Evolutionary conservation across 2,888 invertebrate species (phyloP), one percentile per base, ranked within the genome.

Genomic region (Trachelus tabidus): DNA sequence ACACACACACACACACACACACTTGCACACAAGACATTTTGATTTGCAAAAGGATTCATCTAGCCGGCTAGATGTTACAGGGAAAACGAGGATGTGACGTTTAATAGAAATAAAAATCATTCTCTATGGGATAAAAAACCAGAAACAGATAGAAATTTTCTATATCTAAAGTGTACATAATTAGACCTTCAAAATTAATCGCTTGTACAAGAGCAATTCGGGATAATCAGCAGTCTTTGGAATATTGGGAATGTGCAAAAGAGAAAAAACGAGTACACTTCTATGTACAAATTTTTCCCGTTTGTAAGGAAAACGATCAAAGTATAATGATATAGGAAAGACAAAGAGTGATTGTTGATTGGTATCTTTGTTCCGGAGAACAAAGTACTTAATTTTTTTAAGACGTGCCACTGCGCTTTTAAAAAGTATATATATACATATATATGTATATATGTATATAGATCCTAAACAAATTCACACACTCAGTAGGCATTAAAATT

Each of bases 41-140:
- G 79, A 78, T 77, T 78, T 79, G 69, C 71, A 30, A 35, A 37
- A 35, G n/a, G 69, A 75, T 15, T 23, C 76, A 71, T 68, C 37
- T 79, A 79, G 75, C 79, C 79, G 78, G 77, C 74, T 81, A 81
- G 73, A 80, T 74, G 76, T 75, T 74, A 80, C 23, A 23, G 56
- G 56, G 3, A 33, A 71, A 71, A 71, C 71, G 12, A 33, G 34
- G 12, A 12, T 12, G 33, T 71, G 33, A 71, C 33, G n/a, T 23
- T 23, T 23, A 40, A 30, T 71, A 31, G 71, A 71, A 71, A 71
- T 33, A 71, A 71, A 23, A 34, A 11, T 71, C 71, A 12, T 56
- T 56, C 6, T 23, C 6, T 23, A 23, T 56, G 9, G 56, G 56
- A 23, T 56, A 56, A 56, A 56, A 56, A 40, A 40, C 2, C 56